Base-by-base conservation (phyloP, 2,888 invertebrate species). In the Notodonta dromedarius region DNA sequence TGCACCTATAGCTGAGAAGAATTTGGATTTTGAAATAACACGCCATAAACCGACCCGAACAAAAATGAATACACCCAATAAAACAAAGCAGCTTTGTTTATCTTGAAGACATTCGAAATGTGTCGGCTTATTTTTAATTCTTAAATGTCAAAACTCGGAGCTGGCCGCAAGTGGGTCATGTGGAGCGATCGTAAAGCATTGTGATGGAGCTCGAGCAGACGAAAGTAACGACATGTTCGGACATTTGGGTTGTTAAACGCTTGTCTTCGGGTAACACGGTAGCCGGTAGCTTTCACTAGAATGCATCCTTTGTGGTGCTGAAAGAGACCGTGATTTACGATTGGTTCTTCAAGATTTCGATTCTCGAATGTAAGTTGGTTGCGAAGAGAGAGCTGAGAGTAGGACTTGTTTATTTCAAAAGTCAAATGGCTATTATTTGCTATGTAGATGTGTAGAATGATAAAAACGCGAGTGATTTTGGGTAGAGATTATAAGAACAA, bases 111-210 rank as follows among this genome's bases (percentile, higher is more conserved):
- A 68, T 73, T 71, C 73, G 70, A 66, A 70, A 62, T 55, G 64
- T 66, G 65, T 53, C 50, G 58, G 65, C 64, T 74, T 77, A 75
- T 75, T 77, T 77, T 76, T 75, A 72, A 69, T 65, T 59, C 62
- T 64, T 76, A 74, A 76, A 73, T 77, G 77, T 74, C 77, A 77
- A 58, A 70, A 69, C 71, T 61, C 67, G 54, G 57, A 59, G 62
- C 63, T n/a, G n/a, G 58, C 63, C 61, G 58, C 59, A 75, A 63
- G 56, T 77, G 61, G 77, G 76, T 75, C 76, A 72, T 61, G 64
- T 62, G 63, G 65, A 63, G 56, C 24, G 35, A 50, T 70, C 61
- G 69, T 61, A 54, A 63, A 65, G 59, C 63, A 63, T 62, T 56
- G 62, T 64, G 65, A 67, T 67, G 70, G 60, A 14, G 53, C 53